Evolutionary conservation across 2,113 vertebrate genomes (phyloP).

Genomic region (Emydocephalus ijimae): DNA sequence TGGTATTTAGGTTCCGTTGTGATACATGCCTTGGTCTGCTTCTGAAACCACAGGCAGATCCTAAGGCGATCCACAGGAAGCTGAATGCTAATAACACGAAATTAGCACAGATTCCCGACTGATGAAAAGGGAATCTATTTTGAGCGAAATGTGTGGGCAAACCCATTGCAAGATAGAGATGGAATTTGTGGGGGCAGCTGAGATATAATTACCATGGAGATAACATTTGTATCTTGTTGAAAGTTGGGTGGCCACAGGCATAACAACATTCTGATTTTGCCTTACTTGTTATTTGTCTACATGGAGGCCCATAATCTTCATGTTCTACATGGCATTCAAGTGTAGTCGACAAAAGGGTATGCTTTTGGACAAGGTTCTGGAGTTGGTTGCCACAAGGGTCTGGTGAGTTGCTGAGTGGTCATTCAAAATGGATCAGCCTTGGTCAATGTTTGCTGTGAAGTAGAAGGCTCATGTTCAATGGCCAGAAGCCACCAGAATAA

Average conservation of each 20-base stretch:
- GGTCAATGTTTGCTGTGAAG: neutral
- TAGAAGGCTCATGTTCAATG: neutral
- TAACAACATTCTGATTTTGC: neutral
- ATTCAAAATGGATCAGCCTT: too few relatives aligned
- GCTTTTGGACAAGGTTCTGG: neutral
- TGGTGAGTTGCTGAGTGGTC: neutral
- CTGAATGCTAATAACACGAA: constrained; percentile 3
- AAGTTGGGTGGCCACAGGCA: neutral
- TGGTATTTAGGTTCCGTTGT: neutral
- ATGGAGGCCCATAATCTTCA: neutral
- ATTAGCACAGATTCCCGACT: neutral
- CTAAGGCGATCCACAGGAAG: constrained; percentile 25
- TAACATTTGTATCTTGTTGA: constrained; percentile 8
- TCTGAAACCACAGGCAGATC: neutral
- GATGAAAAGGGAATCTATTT: neutral
- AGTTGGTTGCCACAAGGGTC: neutral
- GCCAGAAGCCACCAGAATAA: neutral
- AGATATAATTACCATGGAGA: neutral
- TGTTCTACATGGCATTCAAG: neutral
- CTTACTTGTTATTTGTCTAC: neutral
- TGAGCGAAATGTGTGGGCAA: neutral
- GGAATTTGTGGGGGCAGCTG: neutral
- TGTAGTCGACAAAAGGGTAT: neutral
- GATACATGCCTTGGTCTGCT: neutral
- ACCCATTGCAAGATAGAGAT: constrained; percentile 1